Base-by-base conservation (phyloP, 2,113 vertebrate species). In the Peromyscus leucopus region DNA sequence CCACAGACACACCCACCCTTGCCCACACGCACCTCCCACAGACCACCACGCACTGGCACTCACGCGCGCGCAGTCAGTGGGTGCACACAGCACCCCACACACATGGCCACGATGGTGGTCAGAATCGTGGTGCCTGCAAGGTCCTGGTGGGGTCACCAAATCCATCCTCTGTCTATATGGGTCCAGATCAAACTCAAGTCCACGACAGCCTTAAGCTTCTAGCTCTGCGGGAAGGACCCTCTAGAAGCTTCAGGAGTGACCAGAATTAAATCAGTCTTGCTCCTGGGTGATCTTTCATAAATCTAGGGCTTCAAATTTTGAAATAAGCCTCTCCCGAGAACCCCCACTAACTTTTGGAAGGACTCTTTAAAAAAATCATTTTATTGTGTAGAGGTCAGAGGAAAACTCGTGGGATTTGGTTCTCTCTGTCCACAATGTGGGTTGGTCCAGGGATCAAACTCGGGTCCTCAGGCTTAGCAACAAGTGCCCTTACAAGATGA, bases 1-100 rank as follows among this genome's bases (percentile, higher is more conserved):
- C 90, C 78, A 67, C 93, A 11, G 83, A 91, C 94, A 96, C 95
- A 88, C 80, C 87, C 90, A 87, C 95, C 24, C 0, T 82, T 51
- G 42, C 79, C 83, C 82, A 48, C 89, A 16, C 55, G 57, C 36
- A 59, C 91, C 42, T 67, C 48, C 91, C 78, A 28, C 80, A 74
- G 31, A 26, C 67, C 69, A 7, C 39, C 69, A 24, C 76, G 12
- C 75, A 24, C 42, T 0, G 7, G 55, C 72, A 22, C 69, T 94
- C 95, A 16, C 31, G 28, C 67, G 39, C 67, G 39, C 55, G 36
- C 92, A 42, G 63, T 76, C 13, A 6, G 36, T 2, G 19, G 57
- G 67, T 22, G 15, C 84, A 7, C 86, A 26, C 79, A 31, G 42
- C 90, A 42, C n/a, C 69, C 51, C 31, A 21, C 69, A 59, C 75